These are phyloP conservation scores for Ridgeia piscesae DNA, from an alignment of 1,140 invertebrate species.

Conservation along the genomic window DNA sequence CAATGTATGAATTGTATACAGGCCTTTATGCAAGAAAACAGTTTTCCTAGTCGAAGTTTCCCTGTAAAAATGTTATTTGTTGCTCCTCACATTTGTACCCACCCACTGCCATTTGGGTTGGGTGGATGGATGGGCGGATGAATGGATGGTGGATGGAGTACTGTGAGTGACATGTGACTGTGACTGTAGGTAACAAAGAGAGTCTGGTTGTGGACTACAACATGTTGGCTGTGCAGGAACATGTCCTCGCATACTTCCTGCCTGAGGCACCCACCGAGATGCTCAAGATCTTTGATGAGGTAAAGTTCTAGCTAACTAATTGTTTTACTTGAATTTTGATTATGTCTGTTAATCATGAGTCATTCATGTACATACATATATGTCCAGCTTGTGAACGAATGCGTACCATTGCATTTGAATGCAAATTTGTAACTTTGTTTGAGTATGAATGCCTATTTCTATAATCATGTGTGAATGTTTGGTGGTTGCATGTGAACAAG, in stretches of 20 bases:
- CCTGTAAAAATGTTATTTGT: too few relatives aligned
- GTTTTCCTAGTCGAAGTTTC: too few relatives aligned
- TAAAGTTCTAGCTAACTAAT: slow-evolving; percentile 51
- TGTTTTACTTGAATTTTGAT: background rate
- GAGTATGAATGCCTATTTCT: too few relatives aligned
- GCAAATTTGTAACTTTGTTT: background rate
- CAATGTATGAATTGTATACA: too few relatives aligned
- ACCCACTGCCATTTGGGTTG: too few relatives aligned
- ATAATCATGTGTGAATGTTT: background rate
- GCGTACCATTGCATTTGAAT: background rate
- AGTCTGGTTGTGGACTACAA: slow-evolving; percentile 95
- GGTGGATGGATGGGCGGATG: too few relatives aligned
- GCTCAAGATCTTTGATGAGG: slow-evolving; percentile 92
- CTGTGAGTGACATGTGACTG: too few relatives aligned
- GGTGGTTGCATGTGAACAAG: too few relatives aligned
- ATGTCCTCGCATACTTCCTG: slow-evolving; percentile 92
- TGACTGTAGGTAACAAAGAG: slow-evolving; percentile 64
- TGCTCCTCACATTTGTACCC: too few relatives aligned
- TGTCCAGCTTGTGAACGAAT: background rate
- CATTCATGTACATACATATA: background rate
- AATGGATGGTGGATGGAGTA: too few relatives aligned
- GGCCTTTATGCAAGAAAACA: too few relatives aligned
- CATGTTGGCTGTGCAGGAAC: slow-evolving; percentile 83
- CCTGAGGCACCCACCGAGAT: slow-evolving; percentile 97
- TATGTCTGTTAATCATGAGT: background rate